A percentile compares a stretch with the other conserved stretches of the same genome.
Evolutionary conservation across 2,113 vertebrate genomes (phyloP).

Genomic region (Dasyornis broadbenti): DNA sequence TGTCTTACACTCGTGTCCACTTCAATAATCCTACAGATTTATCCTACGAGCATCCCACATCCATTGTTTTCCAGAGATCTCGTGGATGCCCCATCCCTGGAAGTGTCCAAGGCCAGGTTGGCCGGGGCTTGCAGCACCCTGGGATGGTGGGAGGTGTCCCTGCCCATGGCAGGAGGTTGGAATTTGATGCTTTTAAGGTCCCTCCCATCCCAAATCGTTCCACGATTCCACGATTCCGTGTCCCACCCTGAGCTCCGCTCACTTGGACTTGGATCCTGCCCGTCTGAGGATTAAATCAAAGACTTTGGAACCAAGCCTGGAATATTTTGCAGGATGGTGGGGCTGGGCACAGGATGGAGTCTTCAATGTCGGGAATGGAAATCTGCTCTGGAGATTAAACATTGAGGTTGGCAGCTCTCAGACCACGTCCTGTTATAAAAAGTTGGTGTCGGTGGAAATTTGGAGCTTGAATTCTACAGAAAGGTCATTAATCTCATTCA

Average conservation of each 20-base stretch:
- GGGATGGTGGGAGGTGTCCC: not conserved
- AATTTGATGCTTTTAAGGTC: too few relatives aligned
- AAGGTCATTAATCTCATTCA: not conserved
- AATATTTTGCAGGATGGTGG: not conserved
- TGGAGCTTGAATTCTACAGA: not conserved
- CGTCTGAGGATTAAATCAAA: not conserved
- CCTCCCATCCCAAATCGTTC: not conserved
- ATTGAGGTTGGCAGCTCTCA: not conserved
- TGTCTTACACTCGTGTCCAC: fast-evolving
- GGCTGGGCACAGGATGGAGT: not conserved
- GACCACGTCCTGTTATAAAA: fast-evolving
- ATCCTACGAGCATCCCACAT: not conserved
- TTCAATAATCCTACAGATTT: fast-evolving
- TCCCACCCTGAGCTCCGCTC: not conserved
- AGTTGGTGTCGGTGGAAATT: not conserved
- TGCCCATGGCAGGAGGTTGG: too few relatives aligned
- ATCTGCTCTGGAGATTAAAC: not conserved
- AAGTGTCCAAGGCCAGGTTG: not conserved
- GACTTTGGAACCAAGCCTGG: not conserved
- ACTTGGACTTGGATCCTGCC: not conserved
- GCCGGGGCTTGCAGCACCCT: not conserved
- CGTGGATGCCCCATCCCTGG: not conserved
- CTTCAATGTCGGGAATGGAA: not conserved
- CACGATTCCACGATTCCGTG: not conserved
- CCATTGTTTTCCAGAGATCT: not conserved